A percentile compares a stretch with the other conserved stretches of the same genome.
phyloP scores from a whole-genome alignment of 2,797 vertebrate species.

The Tenualosa thibaudeaui region DNA sequence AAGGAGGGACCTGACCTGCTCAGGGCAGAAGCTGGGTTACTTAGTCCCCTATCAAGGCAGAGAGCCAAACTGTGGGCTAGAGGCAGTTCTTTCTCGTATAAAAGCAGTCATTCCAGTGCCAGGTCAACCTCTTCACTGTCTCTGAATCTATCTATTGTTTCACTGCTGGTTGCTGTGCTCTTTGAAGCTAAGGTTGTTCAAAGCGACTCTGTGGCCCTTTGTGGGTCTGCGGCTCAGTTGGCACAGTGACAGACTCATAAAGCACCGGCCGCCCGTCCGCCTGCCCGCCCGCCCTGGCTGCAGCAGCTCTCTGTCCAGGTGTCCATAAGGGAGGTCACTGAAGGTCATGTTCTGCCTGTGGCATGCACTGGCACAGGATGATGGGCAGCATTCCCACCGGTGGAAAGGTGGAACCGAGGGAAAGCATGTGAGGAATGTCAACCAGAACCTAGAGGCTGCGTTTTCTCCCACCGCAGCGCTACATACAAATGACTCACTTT shows the following conservation, averaged over 20 bases:
- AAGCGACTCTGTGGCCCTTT: constrained; percentile 10
- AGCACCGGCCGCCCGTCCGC: not conserved
- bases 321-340: not conserved
- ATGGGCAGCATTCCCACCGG: not conserved
- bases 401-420: not conserved
- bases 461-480: not conserved
- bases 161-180: not conserved
- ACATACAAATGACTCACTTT: not conserved
- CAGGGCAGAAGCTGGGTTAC: not conserved
- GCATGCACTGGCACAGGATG: not conserved
- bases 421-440: not conserved
- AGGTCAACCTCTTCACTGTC: not conserved
- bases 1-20: not conserved
- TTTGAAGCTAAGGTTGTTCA: constrained; percentile 25
- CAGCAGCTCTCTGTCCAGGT: not conserved
- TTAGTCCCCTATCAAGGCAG: not conserved
- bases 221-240: constrained; percentile 4
- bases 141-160: constrained; percentile 24
- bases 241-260: constrained; percentile 11
- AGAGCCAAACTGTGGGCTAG: not conserved
- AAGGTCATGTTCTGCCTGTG: constrained; percentile 24
- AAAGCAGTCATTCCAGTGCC: constrained; percentile 12
- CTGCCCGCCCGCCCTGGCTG: too few species aligned
- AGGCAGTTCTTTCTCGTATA: not conserved
- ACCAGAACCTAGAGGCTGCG: not conserved